phyloP scores from a whole-genome alignment of 2,113 vertebrate species.

The Galemys pyrenaicus region DNA sequence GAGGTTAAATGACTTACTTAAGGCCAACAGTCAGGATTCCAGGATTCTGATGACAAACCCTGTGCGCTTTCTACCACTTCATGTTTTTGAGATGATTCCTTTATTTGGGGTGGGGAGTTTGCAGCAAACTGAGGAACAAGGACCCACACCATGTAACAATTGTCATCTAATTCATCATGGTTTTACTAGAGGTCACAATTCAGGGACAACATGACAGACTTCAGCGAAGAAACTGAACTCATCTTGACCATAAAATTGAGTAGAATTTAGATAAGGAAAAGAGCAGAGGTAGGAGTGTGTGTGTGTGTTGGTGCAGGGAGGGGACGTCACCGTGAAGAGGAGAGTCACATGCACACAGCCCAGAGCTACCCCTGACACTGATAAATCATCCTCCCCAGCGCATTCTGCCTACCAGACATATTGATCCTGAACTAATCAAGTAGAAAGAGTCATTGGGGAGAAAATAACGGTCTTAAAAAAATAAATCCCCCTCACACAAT shows the following conservation, averaged over 20 bases:
- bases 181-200: not conserved
- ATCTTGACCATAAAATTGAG: not conserved
- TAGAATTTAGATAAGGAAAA: slow-evolving; percentile 35
- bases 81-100: not conserved
- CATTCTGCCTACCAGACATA: slow-evolving; percentile 73
- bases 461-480: slow-evolving; percentile 69
- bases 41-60: not conserved
- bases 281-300: not conserved
- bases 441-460: slow-evolving; percentile 74
- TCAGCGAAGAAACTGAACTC: slow-evolving; percentile 3
- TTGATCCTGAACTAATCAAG: slow-evolving; percentile 75
- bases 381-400: slow-evolving; percentile 71
- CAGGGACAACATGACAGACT: not conserved
- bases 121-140: not conserved
- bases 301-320: not conserved
- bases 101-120: not conserved
- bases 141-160: not conserved
- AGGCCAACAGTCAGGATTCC: not conserved
- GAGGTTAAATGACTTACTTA: not conserved
- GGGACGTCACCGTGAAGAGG: not conserved
- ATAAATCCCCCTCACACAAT: slow-evolving; percentile 53
- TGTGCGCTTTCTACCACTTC: not conserved
- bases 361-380: slow-evolving; percentile 53
- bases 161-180: not conserved
- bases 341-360: slow-evolving; percentile 61